A percentile compares a stretch with the other conserved stretches of the same genome.
Conservation (phyloP, 2,888 invertebrate species). For the Drosophila percnosoma region DNA sequence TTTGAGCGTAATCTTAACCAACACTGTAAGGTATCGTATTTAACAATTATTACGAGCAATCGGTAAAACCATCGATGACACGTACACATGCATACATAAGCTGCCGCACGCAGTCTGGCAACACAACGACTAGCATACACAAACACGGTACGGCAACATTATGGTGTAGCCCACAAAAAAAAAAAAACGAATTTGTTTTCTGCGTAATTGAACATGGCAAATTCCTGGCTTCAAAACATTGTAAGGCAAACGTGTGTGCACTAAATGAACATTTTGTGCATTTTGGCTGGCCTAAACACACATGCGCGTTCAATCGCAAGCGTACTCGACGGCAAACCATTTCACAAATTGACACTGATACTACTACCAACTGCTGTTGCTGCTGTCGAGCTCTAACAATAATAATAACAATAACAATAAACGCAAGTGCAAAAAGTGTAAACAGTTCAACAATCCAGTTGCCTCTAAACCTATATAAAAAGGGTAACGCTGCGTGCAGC, state of each 20-base stretch:
- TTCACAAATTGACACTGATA: conserved; percentile 28
- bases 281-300: conserved; percentile 49
- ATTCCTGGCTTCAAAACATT: conserved; percentile 16
- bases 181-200: conserved; percentile 52
- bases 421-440: conserved; percentile 7
- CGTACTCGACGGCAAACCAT: conserved; percentile 85
- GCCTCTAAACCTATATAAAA: neutral
- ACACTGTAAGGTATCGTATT: neutral
- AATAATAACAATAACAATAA: conserved; percentile 19
- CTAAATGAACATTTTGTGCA: conserved; percentile 29
- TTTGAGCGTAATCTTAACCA: neutral
- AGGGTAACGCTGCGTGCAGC: conserved; percentile 8
- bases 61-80: neutral
- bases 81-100: neutral
- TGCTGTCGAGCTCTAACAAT: conserved; percentile 26
- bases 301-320: conserved; percentile 85
- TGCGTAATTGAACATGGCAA: conserved; percentile 54
- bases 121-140: conserved; percentile 58
- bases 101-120: conserved; percentile 25
- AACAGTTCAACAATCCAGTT: conserved; percentile 33
- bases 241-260: conserved; percentile 19
- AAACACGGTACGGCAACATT: conserved; percentile 54
- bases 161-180: conserved; percentile 37
- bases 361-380: conserved; percentile 88
- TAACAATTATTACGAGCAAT: neutral